Evolutionary conservation across 2,113 vertebrate genomes (phyloP).

Genomic region (Aegithalos caudatus): DNA sequence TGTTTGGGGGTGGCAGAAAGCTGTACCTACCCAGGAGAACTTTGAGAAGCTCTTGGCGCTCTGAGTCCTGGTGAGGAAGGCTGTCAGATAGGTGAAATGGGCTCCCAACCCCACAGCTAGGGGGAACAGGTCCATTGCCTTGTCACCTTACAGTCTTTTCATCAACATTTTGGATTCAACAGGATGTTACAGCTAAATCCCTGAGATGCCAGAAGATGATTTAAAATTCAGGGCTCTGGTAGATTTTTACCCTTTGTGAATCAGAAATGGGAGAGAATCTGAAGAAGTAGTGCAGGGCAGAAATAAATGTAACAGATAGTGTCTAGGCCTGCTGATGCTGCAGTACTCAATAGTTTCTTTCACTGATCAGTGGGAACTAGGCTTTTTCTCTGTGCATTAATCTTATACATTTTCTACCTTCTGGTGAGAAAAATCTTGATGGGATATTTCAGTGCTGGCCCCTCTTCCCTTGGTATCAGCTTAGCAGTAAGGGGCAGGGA

Average conservation of each 20-base stretch:
- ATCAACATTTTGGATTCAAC: not conserved
- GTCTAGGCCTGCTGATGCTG: not conserved
- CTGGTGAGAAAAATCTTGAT: not conserved
- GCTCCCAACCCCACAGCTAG: not conserved
- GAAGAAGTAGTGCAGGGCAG: not conserved
- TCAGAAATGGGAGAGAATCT: not conserved
- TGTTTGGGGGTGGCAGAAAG: constrained; percentile 63
- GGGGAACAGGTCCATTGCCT: not conserved
- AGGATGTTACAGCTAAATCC: not conserved
- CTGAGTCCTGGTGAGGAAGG: not conserved
- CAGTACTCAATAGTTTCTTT: not conserved
- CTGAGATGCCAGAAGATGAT: not conserved
- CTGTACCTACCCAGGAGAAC: constrained; percentile 22
- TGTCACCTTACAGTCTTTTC: not conserved
- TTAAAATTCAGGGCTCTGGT: not conserved
- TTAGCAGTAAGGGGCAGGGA: not conserved
- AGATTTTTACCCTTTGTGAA: not conserved
- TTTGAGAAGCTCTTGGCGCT: not conserved
- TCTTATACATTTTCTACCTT: not conserved
- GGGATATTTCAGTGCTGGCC: not conserved
- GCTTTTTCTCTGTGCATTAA: not conserved
- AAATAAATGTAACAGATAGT: not conserved
- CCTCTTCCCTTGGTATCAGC: not conserved
- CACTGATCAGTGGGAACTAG: not conserved
- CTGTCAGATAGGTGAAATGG: not conserved